phyloP scores from a whole-genome alignment of 2,113 vertebrate genomes.

The Apodemus speciosus region DNA sequence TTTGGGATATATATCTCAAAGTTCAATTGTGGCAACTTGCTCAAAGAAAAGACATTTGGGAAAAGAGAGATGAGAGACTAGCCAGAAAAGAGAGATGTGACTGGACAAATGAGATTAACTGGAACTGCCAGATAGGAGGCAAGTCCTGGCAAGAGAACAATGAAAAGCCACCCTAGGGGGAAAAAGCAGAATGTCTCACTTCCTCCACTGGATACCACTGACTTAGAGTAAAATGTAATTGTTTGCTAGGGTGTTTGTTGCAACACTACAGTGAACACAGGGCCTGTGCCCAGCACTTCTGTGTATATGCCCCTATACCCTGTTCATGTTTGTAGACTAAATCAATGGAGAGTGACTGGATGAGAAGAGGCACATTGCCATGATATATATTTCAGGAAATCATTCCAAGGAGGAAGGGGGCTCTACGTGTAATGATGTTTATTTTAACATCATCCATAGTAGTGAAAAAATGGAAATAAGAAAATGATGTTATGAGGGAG shows the following conservation, averaged over 20 bases:
- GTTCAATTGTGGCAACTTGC: background rate
- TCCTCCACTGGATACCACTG: background rate
- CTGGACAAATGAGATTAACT: constrained; percentile 37
- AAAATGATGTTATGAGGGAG: constrained; percentile 55
- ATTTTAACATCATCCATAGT: constrained; percentile 38
- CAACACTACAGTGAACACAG: background rate
- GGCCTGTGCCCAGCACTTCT: background rate
- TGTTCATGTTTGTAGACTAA: background rate
- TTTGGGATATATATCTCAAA: background rate
- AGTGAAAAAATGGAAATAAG: constrained; percentile 64
- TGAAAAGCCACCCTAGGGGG: constrained; percentile 14
- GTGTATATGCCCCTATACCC: background rate
- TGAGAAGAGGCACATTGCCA: constrained; percentile 42
- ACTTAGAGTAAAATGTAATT: background rate
- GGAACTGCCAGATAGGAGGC: constrained; percentile 1
- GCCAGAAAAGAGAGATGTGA: constrained; percentile 31
- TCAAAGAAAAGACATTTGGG: background rate
- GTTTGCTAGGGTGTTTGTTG: background rate
- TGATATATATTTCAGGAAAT: constrained; percentile 30
- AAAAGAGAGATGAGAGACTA: background rate
- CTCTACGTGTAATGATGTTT: constrained; percentile 40
- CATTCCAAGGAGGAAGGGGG: constrained; percentile 34
- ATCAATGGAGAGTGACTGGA: background rate
- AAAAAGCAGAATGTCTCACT: constrained; percentile 46
- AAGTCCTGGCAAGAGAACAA: constrained; percentile 30